Evolutionary conservation across 2,888 invertebrate species (phyloP).

Genomic region (Aspidapion aeneum): DNA sequence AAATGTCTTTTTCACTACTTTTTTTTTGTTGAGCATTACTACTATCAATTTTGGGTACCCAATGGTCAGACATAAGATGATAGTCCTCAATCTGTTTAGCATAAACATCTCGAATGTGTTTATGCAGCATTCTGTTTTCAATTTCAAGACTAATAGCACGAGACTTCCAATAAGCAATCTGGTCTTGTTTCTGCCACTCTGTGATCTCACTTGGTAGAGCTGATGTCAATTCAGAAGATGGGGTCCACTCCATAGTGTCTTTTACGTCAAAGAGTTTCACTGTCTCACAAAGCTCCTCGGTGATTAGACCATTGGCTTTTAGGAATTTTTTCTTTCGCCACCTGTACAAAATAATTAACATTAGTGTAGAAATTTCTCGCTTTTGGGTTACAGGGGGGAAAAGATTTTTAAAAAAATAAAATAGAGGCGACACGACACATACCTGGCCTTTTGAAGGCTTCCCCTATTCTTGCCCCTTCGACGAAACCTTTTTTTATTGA

Average conservation of each 20-base stretch:
- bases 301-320: conserved; percentile 27
- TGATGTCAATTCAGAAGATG: conserved; percentile 17
- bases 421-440: too few species aligned
- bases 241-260: conserved; percentile 36
- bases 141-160: conserved; percentile 55
- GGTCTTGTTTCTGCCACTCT: conserved; percentile 54
- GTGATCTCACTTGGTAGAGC: conserved; percentile 35
- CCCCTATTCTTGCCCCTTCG: too few species aligned
- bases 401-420: too few species aligned
- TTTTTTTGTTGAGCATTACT: conserved; percentile 18
- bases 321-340: conserved; percentile 32
- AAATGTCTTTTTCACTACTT: conserved; percentile 6
- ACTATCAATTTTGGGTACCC: conserved; percentile 10
- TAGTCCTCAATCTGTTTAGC: conserved; percentile 35
- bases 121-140: conserved; percentile 56
- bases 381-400: too few species aligned
- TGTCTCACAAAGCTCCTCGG: conserved; percentile 34
- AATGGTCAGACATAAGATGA: conserved; percentile 21
- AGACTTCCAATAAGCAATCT: conserved; percentile 61
- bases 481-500: too few species aligned
- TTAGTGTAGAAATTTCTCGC: too few species aligned
- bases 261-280: conserved; percentile 36
- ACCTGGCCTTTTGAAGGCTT: too few species aligned
- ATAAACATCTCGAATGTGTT: conserved; percentile 48
- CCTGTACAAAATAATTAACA: too few species aligned